phyloP scores from a whole-genome alignment of 2,888 invertebrate species.

The Theodoxus fluviatilis region DNA sequence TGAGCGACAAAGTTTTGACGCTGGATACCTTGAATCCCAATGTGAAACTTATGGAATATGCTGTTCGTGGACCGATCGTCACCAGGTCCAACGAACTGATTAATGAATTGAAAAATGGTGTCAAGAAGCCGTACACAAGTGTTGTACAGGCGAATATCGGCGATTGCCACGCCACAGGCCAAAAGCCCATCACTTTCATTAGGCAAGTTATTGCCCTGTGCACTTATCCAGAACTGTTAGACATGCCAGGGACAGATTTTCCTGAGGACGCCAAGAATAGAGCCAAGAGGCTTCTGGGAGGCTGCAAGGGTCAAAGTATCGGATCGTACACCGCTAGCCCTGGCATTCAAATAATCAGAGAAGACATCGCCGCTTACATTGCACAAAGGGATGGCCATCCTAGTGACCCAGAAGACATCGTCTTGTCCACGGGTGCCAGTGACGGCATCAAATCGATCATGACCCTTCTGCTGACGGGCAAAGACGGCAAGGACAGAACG shows the following conservation, averaged over 20 bases:
- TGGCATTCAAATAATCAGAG: constrained; percentile 88
- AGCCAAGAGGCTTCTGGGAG: constrained; percentile 74
- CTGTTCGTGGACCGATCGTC: constrained; percentile 95
- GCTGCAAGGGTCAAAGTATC: constrained; percentile 82
- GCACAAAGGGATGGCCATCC: constrained; percentile 77
- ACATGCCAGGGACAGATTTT: constrained; percentile 76
- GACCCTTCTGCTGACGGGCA: constrained; percentile 70
- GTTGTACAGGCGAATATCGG: constrained; percentile 98
- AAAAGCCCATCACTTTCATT: constrained; percentile 92
- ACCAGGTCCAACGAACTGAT: constrained; percentile 90
- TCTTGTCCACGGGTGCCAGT: constrained; percentile 88
- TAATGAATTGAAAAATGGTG: constrained; percentile 74
- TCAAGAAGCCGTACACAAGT: constrained; percentile 80
- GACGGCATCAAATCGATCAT: constrained; percentile 88
- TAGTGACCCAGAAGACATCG: constrained; percentile 79
- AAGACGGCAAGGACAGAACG: constrained; percentile 66
- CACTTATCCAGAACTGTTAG: constrained; percentile 71
- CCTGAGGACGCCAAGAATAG: constrained; percentile 83
- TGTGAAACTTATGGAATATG: constrained; percentile 92
- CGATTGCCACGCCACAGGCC: constrained; percentile 98
- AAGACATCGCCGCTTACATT: constrained; percentile 88
- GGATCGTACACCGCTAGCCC: constrained; percentile 73
- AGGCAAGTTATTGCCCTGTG: constrained; percentile 87
- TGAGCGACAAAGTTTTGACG: constrained; percentile 51
- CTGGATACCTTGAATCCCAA: constrained; percentile 87